phyloP scores from a whole-genome alignment of 2,113 vertebrate genomes.

The Ifrita kowaldi region DNA sequence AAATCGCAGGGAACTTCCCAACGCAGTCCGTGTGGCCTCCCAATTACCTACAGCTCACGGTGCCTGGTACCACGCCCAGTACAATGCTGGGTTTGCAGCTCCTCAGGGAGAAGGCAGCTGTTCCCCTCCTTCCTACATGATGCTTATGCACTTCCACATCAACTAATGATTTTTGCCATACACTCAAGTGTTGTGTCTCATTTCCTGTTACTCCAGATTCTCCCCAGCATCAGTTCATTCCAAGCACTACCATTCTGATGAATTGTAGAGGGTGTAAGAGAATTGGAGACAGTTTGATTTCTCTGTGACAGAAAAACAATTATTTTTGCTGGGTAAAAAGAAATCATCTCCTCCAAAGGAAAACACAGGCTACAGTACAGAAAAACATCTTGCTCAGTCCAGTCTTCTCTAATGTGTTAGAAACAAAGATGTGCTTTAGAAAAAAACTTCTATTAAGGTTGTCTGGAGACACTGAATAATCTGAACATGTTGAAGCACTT shows the following conservation, averaged over 20 bases:
- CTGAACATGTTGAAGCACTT: neutral
- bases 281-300: neutral
- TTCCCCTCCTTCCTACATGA: neutral
- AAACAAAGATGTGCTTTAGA: neutral
- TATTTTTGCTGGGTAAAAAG: neutral
- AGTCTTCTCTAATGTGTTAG: neutral
- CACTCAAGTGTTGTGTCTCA: neutral
- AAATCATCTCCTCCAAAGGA: neutral
- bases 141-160: neutral
- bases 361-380: neutral
- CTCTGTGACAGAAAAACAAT: neutral
- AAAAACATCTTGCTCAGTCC: neutral
- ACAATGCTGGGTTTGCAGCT: neutral
- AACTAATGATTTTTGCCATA: neutral
- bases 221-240: neutral
- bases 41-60: rapidly evolving
- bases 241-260: neutral
- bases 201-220: neutral
- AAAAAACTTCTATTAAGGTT: neutral
- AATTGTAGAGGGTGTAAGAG: neutral
- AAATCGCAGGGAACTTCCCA: neutral
- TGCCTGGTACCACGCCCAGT: neutral
- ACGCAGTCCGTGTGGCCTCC: rapidly evolving
- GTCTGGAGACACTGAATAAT: neutral
- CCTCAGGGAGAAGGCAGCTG: neutral